Conservation (phyloP, 2,888 invertebrate species). For the Helobdella robusta region DNA sequence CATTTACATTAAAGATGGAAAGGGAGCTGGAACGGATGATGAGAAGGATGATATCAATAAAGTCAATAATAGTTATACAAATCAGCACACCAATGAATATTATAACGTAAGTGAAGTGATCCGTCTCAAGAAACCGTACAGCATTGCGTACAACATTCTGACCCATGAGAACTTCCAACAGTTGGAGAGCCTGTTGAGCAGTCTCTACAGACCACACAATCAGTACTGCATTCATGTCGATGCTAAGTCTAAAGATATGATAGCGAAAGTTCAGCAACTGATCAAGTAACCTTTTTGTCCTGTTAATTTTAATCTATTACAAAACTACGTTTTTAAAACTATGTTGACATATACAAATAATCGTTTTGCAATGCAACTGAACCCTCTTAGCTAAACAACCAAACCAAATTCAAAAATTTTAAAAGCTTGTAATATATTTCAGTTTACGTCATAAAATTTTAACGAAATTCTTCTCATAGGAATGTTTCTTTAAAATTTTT, state of each 20-base stretch:
- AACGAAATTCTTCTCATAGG: too few relatives aligned
- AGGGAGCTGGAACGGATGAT: background rate
- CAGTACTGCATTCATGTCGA: constrained; percentile 47
- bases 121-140: constrained; percentile 15
- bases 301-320: too few relatives aligned
- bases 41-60: background rate
- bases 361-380: too few relatives aligned
- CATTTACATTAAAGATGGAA: background rate
- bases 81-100: background rate
- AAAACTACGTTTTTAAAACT: too few relatives aligned
- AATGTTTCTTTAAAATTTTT: too few relatives aligned
- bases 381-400: too few relatives aligned
- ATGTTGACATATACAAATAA: too few relatives aligned
- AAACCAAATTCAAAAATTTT: too few relatives aligned
- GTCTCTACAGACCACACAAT: constrained; percentile 45
- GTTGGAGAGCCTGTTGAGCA: constrained; percentile 40
- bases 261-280: constrained; percentile 4
- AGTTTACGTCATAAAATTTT: too few relatives aligned
- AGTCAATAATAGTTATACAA: background rate
- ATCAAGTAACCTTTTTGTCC: too few relatives aligned
- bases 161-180: constrained; percentile 32
- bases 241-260: constrained; percentile 33
- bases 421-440: too few relatives aligned
- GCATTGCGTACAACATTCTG: constrained; percentile 18
- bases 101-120: background rate